Conservation (phyloP, 2,888 invertebrate species). For the Conchocele bisecta region DNA sequence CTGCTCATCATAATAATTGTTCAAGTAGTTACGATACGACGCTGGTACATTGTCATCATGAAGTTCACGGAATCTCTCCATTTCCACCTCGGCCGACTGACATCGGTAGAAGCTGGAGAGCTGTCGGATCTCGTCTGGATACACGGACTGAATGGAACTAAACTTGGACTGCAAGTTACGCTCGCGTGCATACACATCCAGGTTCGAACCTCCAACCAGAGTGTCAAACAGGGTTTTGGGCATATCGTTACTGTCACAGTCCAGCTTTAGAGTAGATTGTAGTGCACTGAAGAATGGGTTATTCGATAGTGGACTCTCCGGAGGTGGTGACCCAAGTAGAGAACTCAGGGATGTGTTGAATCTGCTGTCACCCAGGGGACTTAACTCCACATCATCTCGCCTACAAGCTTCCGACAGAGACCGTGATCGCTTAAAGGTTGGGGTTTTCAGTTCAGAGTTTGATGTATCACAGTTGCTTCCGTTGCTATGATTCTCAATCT, state of each 20-base stretch:
- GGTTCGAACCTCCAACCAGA: slow-evolving; percentile 20
- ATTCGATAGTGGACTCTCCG: slow-evolving; percentile 30
- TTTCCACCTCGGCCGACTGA: slow-evolving; percentile 62
- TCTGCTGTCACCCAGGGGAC: slow-evolving; percentile 39
- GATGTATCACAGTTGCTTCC: no score
- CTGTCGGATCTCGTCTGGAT: slow-evolving; percentile 57
- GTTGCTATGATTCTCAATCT: no score
- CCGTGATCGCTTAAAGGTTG: slow-evolving; percentile 28
- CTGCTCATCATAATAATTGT: slow-evolving; percentile 63
- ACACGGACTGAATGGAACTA: slow-evolving; percentile 34
- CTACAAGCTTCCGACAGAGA: slow-evolving; percentile 50
- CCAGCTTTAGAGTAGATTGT: slow-evolving; percentile 45
- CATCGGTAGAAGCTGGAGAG: slow-evolving; percentile 54
- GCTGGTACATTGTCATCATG: slow-evolving; percentile 41
- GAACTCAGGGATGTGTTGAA: slow-evolving; percentile 42
- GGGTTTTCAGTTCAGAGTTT: not conserved
- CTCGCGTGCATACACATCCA: slow-evolving; percentile 52
- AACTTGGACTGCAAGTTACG: slow-evolving; percentile 54
- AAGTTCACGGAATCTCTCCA: slow-evolving; percentile 56
- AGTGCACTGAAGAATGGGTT: slow-evolving; percentile 55
- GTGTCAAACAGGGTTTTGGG: slow-evolving; percentile 58
- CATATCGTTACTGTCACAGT: slow-evolving; percentile 41
- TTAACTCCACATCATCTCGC: slow-evolving; percentile 17
- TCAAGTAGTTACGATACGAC: slow-evolving; percentile 55
- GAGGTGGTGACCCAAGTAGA: slow-evolving; percentile 36